Evolutionary conservation across 2,888 invertebrate genomes (phyloP), one percentile per base, ranked within the genome.

Genomic region (Cephus pulcher): DNA sequence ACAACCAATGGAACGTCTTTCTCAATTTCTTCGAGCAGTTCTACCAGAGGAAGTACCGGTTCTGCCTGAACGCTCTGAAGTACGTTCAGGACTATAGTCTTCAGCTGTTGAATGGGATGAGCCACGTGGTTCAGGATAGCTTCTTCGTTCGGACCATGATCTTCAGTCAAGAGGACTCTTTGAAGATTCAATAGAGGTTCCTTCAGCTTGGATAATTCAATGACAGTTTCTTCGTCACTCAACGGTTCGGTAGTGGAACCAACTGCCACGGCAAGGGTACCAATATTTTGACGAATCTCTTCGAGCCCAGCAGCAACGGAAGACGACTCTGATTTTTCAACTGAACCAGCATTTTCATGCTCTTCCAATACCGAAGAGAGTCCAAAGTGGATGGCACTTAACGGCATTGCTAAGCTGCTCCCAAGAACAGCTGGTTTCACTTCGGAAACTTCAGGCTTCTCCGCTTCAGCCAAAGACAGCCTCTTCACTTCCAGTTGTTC

Each of bases 1-100:
- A 86, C 83, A 9, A 88, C 83, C 70, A 88, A 37, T 9, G 86
- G 81, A 0, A 84, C 79, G 73, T 88, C 88, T 69, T 86, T 88
- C 73, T 88, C 86, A 56, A 90, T 86, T 68, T 89, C 89, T 78
- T 89, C 88, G 6, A 90, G 76, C n/a, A 90, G 78, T 73, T 88
- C 84, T 4, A 89, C 56, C 30, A 90, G 77, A 1, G 85, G 80
- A 11, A 82, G 76, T n/a, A 87, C 80, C 0, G 76, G 69, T 11
- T 84, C 84, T 6, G 81, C 78, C 23, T 78, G 84, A 2, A 78
- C 76, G 4, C 83, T 73, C 15, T 86, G 78, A 0, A 82, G 79
- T 33, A 90, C 82, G n/a, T 82, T 80, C 32, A 81, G 77, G n/a
- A 88, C 76, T 4, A 88, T 75, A 4, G 71, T 71, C 80, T 86